Evolutionary conservation across 2,888 invertebrate species (phyloP).

Genomic region (Nymphalis c-album): DNA sequence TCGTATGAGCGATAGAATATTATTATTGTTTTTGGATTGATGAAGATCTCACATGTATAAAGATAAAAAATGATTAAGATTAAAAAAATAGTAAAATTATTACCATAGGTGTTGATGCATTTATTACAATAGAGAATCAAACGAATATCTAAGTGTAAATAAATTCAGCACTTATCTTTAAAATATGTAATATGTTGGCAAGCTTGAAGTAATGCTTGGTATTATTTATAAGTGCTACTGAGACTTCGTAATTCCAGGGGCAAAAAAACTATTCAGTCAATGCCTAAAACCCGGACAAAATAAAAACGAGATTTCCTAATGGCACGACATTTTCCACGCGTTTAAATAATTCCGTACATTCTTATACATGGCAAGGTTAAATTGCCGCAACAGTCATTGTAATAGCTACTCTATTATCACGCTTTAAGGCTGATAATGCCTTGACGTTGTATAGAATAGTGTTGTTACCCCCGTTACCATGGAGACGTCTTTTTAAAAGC

Average conservation of each 20-base stretch:
- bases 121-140: too few species aligned
- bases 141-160: too few species aligned
- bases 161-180: too few species aligned
- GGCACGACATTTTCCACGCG: constrained; percentile 28
- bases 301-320: constrained; percentile 30
- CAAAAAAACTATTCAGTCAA: constrained; percentile 11
- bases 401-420: not conserved
- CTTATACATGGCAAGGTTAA: constrained; percentile 14
- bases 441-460: constrained; percentile 29
- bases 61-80: too few species aligned
- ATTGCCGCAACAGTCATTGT: not conserved
- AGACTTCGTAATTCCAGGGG: constrained; percentile 7
- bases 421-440: not conserved
- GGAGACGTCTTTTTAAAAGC: constrained; percentile 43
- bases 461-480: constrained; percentile 56
- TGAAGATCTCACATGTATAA: too few species aligned
- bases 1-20: too few species aligned
- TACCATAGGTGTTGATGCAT: too few species aligned
- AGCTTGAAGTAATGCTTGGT: not conserved
- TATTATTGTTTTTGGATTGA: too few species aligned
- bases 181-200: not conserved
- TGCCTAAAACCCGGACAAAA: constrained; percentile 14
- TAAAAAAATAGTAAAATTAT: too few species aligned
- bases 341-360: constrained; percentile 34
- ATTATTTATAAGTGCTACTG: not conserved